Base-by-base conservation (phyloP, 2,888 invertebrate species). In the Hemistola chrysoprasaria region DNA sequence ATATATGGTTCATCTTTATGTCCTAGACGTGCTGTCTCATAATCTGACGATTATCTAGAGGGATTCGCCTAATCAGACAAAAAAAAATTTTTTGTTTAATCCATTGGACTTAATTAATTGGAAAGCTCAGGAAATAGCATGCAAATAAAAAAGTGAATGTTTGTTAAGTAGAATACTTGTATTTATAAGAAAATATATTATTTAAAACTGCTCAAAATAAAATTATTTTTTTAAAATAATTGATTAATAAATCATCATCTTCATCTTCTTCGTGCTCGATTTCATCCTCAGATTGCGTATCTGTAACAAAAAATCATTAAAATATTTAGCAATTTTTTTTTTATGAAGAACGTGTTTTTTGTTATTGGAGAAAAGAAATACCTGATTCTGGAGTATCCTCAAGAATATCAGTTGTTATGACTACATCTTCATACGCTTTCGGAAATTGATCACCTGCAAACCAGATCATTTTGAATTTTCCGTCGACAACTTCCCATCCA, bases 361-460 rank as follows among this genome's bases (percentile, higher is more conserved):
- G 31, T 24, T 36, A 45, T 40, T 40, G 36, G 10, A 33, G 32
- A 40, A 36, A 40, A 43, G 11, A 47, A 20, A 48, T 40, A 48
- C 47, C 43, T 40, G 40, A 48, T 43, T 47, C 37, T 47, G 47
- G 47, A 43, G 46, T 47, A 46, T 52, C 45, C 10, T 35, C 51
- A 35, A 56, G 36, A 56, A 53, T 53, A 40, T 56, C 53, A 43
- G 53, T 56, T 47, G 51, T 51, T 52, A 56, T 49, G 50, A 56
- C 47, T 32, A 62, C 47, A 53, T 60, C 56, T 49, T 62, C 59
- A 20, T 47, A 50, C 35, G 41, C 46, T 56, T 57, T 44, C 39
- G 56, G 56, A 31, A 57, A 47, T 50, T 59, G 61, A 33, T 56
- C n/a, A n/a, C 47, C 34, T 21, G 9, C 29, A 30, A 30, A 30